These are phyloP conservation scores for Ptychochromis oligacanthus DNA, from an alignment of 2,113 vertebrate species.

Conservation along the genomic window DNA sequence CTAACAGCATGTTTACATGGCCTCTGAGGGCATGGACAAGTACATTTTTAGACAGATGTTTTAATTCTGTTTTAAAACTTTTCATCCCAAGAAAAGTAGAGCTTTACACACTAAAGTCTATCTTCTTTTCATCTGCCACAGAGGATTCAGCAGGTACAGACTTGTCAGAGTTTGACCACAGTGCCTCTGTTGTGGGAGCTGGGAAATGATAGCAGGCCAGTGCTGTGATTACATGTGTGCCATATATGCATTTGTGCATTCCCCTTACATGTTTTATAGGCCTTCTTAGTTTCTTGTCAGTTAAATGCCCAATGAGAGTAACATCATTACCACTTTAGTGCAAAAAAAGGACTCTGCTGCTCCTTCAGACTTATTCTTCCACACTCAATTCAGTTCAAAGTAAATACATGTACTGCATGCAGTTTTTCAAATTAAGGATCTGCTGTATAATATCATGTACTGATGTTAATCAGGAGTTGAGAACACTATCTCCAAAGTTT, in stretches of 20 bases:
- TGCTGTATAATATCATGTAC: neutral
- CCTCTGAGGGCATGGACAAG: no score
- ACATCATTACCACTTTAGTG: neutral
- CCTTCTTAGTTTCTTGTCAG: slow-evolving; percentile 14
- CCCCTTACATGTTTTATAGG: neutral
- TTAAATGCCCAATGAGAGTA: slow-evolving; percentile 5
- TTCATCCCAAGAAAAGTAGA: neutral
- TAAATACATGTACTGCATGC: neutral
- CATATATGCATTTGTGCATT: neutral
- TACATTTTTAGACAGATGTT: no score
- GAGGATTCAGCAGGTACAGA: slow-evolving; percentile 20
- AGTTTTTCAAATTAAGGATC: neutral
- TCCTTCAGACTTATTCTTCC: neutral
- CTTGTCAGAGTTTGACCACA: slow-evolving; percentile 29
- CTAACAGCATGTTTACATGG: no score
- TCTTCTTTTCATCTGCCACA: neutral
- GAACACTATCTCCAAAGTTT: neutral
- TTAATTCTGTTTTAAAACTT: neutral
- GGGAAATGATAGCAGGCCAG: neutral
- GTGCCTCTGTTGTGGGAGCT: slow-evolving; percentile 27
- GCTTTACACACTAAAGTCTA: slow-evolving; percentile 1
- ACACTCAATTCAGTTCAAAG: neutral
- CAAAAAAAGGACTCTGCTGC: neutral
- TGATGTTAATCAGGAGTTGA: neutral
- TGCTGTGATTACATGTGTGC: neutral